phyloP scores from a whole-genome alignment of 1,140 invertebrate species.

The Araneus ventricosus region DNA sequence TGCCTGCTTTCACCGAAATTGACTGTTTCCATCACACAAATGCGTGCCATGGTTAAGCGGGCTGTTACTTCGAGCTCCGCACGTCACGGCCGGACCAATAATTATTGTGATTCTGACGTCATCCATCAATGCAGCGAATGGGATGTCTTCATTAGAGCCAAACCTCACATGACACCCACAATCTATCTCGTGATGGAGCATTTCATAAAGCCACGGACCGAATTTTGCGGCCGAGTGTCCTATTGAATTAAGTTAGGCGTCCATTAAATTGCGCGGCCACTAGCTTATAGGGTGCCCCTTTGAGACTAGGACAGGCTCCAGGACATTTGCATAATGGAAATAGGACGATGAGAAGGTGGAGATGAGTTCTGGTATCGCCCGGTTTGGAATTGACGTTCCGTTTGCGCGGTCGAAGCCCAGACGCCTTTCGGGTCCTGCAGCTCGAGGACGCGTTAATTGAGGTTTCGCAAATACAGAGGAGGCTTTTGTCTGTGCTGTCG shows the following conservation, averaged over 20 bases:
- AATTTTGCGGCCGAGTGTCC: constrained; percentile 35
- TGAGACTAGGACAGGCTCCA: background rate
- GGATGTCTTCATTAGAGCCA: constrained; percentile 29
- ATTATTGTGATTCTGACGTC: constrained; percentile 41
- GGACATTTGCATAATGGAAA: constrained; percentile 46
- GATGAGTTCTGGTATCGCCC: constrained; percentile 1
- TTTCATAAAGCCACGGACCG: constrained; percentile 28
- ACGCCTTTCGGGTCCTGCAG: background rate
- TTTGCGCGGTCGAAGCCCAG: background rate
- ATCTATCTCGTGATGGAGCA: constrained; percentile 31
- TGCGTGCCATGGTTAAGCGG: constrained; percentile 12
- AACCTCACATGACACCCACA: constrained; percentile 13
- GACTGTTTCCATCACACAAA: constrained; percentile 16
- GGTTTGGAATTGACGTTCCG: background rate
- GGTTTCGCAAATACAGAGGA: background rate
- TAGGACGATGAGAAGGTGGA: background rate
- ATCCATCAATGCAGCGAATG: constrained; percentile 32
- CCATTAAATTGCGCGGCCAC: constrained; percentile 21
- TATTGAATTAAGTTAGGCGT: constrained; percentile 45
- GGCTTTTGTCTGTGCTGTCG: background rate
- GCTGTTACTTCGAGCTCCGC: constrained; percentile 1
- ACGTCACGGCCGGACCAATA: constrained; percentile 2
- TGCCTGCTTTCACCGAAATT: constrained; percentile 21
- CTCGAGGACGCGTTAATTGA: background rate
- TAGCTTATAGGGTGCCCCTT: background rate